Conservation (phyloP, 2,113 vertebrate genomes). For the Verasper variegatus region DNA sequence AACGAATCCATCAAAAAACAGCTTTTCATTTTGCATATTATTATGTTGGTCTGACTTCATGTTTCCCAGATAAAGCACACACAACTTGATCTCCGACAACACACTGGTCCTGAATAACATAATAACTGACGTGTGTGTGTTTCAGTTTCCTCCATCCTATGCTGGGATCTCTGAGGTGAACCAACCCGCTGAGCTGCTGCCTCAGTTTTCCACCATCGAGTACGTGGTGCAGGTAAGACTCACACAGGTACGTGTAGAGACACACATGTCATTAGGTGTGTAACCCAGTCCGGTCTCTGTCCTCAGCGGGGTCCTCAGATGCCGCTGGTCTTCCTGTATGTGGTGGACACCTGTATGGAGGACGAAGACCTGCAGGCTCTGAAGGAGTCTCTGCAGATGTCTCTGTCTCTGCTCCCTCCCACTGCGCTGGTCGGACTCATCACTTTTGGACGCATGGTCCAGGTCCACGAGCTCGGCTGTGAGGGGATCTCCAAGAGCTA, state of each 20-base stretch:
- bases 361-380: constrained; percentile 97
- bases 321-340: constrained; percentile 97
- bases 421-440: constrained; percentile 96
- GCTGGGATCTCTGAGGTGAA: constrained; percentile 98
- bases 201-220: constrained; percentile 98
- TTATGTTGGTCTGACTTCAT: too few relatives aligned
- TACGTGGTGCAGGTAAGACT: constrained; percentile 94
- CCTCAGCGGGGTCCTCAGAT: constrained; percentile 94
- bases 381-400: constrained; percentile 99
- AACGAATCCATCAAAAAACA: too few relatives aligned
- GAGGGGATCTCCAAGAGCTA: constrained; percentile 99
- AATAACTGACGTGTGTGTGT: not conserved
- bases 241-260: not conserved
- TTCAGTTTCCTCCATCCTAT: constrained; percentile 96
- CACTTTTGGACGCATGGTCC: constrained; percentile 98
- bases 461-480: constrained; percentile 97
- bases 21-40: too few relatives aligned
- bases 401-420: constrained; percentile 93
- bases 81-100: too few relatives aligned
- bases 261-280: rapidly evolving
- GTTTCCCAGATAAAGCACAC: too few relatives aligned
- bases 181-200: constrained; percentile 95
- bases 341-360: constrained; percentile 99
- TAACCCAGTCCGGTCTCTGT: not conserved
- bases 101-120: too few relatives aligned